Evolutionary conservation across 2,113 vertebrate genomes (phyloP).

Genomic region (Hymenochirus boettgeri): DNA sequence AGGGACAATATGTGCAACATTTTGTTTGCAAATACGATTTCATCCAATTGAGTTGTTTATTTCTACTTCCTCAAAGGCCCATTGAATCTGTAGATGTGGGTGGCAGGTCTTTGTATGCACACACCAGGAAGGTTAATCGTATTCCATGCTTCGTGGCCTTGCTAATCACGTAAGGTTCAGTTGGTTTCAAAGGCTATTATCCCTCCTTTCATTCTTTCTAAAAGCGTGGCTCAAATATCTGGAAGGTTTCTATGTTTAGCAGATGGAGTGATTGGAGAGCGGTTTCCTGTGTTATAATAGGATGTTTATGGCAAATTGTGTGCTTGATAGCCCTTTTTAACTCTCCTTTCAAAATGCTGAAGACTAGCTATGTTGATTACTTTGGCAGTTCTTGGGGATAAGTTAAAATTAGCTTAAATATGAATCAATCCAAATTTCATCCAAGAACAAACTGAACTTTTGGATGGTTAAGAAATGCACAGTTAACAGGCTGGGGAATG

Average conservation of each 20-base stretch:
- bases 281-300: neutral
- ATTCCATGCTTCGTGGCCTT: conserved; percentile 43
- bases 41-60: conserved; percentile 31
- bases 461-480: neutral
- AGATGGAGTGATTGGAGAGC: conserved; percentile 1
- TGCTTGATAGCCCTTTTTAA: neutral
- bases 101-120: conserved; percentile 27
- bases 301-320: neutral
- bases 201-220: conserved; percentile 4
- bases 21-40: conserved; percentile 19
- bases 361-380: neutral
- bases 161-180: conserved; percentile 34
- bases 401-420: neutral
- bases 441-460: neutral
- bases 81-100: conserved; percentile 30
- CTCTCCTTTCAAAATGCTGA: neutral
- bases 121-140: conserved; percentile 40
- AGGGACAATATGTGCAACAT: neutral
- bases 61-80: conserved; percentile 13
- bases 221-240: conserved; percentile 22
- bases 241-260: conserved; percentile 15
- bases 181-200: conserved; percentile 40
- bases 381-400: neutral
- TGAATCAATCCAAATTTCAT: neutral
- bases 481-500: neutral